Evolutionary conservation across 2,888 invertebrate genomes (phyloP), one percentile per base, ranked within the genome.

Genomic region (Subacronicta megacephala): DNA sequence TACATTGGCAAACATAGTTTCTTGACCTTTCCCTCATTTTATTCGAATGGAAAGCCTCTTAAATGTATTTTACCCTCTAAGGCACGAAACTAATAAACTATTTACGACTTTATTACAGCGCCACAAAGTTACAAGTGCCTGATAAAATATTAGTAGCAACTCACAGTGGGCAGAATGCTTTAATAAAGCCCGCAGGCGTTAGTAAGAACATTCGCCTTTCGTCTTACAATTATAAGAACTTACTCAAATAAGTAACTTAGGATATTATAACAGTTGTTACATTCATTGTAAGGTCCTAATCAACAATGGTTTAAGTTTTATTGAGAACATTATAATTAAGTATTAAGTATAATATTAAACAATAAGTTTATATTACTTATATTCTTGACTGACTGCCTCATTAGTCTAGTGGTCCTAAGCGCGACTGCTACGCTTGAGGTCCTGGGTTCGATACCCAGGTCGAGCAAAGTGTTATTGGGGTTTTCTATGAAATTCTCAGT

Each of bases 141-240:
- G 10, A 26, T 58, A 16, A 54, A 72, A 62, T 69, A 69, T 58
- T 45, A 18, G 54, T 46, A 61, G 54, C 76, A 72, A 58, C 33
- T 35, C 35, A 18, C 43, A 43, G 36, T 52, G 41, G 26, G 33
- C 1, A 7, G 6, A 58, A 56, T 60, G 54, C 58, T 58, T 18
- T 7, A n/a, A 53, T 18, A 57, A 44, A 46, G 26, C 47, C 62
- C 29, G 23, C 43, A 72, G 73, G 76, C 76, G 67, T 36, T 68
- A n/a, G 7, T 15, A 43, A 17, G 13, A 47, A 50, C 26, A 35
- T 15, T 18, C 37, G 10, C 26, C 26, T n/a, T 31, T 31, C 5
- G 31, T 5, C 31, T 31, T n/a, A n/a, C 17, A n/a, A 41, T 17
- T 47, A n/a, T n/a, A 20, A 13, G 23, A 51, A 46, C 17, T 37